Evolutionary conservation across 2,113 vertebrate species (phyloP), one percentile per base, ranked within the genome.

Genomic region (Otolemur garnettii): DNA sequence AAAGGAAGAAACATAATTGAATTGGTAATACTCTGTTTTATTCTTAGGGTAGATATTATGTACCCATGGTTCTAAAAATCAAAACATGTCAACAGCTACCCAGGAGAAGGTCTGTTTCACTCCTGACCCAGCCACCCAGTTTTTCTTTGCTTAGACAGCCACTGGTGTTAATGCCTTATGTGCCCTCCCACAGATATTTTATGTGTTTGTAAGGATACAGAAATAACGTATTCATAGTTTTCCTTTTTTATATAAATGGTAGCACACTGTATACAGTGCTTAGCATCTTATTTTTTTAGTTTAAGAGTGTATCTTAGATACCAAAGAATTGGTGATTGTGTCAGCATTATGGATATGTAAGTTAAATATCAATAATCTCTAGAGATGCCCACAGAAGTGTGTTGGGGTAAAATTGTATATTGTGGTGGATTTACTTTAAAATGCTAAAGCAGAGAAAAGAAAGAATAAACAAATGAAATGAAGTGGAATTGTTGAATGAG

Each of bases 161-260:
- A 11, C 21, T 45, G 21, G 57, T 87, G 72, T 68, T 93, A 71
- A 66, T 93, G 95, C 95, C 82, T 89, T 96, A 8, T 35, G 19
- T 81, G 24, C 80, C 24, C 30, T 91, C 85, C 53, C 21, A 66
- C 24, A 81, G 72, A 38, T 87, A 59, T 71, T 88, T 88, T 81
- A 64, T 91, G 3, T 38, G 59, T n/a, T 91, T 89, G 17, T 57
- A 57, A 97, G 60, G 53, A 95, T 55, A 69, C 62, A 64, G 50
- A 74, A 96, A 95, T 84, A 55, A 55, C 42, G 62, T 92, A 81
- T 45, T 92, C n/a, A 95, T 7, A 92, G 62, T 68, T 87, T 89
- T 64, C 14, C 12, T 55, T 59, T 71, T 74, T 93, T 78, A 50
- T n/a, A 5, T 84, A 87, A 79, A 18, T 77, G 28, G 5, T 59